Evolutionary conservation across 2,113 vertebrate species (phyloP).

Genomic region (Clarias macrocephalus): DNA sequence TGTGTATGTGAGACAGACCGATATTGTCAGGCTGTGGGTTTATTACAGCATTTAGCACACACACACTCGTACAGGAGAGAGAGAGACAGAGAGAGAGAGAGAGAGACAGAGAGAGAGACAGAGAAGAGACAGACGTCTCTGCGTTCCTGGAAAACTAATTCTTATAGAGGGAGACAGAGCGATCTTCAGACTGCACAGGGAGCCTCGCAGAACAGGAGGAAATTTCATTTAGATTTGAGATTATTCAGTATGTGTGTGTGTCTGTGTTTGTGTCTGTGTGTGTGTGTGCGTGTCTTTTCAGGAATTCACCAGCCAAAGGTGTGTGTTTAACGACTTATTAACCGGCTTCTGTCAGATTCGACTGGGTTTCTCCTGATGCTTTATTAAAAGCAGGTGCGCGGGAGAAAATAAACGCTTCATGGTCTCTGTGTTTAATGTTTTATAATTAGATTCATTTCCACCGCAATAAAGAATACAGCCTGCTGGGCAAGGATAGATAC

Average conservation of each 20-base stretch:
- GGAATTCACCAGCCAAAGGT: neutral
- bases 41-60: neutral
- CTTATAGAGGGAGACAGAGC: neutral
- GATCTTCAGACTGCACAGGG: neutral
- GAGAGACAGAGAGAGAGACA: too few relatives aligned
- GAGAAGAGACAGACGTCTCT: too few relatives aligned
- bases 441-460: neutral
- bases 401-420: neutral
- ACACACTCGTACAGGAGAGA: too few relatives aligned
- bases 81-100: too few relatives aligned
- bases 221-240: neutral
- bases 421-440: neutral
- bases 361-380: neutral
- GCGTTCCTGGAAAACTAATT: neutral
- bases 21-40: neutral
- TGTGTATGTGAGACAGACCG: slow-evolving; percentile 15
- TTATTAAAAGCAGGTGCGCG: slow-evolving; percentile 13
- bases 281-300: neutral
- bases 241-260: neutral
- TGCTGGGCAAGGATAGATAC: too few relatives aligned
- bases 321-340: neutral
- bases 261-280: neutral
- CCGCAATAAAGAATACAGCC: neutral
- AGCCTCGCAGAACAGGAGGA: neutral
- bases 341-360: neutral